These are phyloP conservation scores for Cantharis rufa DNA, from an alignment of 2,888 invertebrate genomes.

Conservation along the genomic window DNA sequence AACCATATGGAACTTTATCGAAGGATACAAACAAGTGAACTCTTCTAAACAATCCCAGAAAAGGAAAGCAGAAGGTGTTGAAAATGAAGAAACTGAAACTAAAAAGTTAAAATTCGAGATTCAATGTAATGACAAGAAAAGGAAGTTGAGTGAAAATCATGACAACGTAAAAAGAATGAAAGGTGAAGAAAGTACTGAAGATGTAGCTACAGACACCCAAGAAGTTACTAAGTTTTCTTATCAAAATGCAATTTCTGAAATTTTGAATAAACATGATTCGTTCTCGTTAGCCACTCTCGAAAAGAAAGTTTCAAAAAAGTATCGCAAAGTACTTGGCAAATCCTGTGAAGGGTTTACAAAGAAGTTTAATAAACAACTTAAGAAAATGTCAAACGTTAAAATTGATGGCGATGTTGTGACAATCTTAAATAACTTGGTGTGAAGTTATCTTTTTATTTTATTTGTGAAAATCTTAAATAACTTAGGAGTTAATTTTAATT, in stretches of 20 bases:
- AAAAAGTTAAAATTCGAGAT: neutral
- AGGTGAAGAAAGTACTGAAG: neutral
- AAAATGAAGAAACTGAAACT: neutral
- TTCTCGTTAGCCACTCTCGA: conserved; percentile 74
- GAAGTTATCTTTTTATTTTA: neutral
- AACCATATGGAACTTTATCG: conserved; percentile 66
- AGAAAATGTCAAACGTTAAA: conserved; percentile 66
- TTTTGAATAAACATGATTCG: neutral
- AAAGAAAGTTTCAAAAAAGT: conserved; percentile 74
- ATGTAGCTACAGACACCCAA: neutral
- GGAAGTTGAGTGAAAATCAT: neutral
- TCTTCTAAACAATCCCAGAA: neutral
- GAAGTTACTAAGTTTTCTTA: neutral
- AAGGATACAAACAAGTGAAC: conserved; percentile 39
- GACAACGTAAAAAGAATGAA: neutral
- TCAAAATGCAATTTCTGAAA: neutral
- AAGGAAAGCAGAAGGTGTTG: neutral
- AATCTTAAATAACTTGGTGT: conserved; percentile 11
- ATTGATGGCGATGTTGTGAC: conserved; percentile 65
- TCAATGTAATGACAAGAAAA: neutral
- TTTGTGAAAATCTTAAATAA: conserved; percentile 47
- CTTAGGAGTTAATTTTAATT: neutral
- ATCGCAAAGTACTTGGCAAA: conserved; percentile 57
- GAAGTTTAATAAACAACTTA: conserved; percentile 75
- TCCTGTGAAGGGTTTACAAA: conserved; percentile 67